Base-by-base conservation (phyloP, 2,797 vertebrate species). In the Benthosema pterotum region DNA sequence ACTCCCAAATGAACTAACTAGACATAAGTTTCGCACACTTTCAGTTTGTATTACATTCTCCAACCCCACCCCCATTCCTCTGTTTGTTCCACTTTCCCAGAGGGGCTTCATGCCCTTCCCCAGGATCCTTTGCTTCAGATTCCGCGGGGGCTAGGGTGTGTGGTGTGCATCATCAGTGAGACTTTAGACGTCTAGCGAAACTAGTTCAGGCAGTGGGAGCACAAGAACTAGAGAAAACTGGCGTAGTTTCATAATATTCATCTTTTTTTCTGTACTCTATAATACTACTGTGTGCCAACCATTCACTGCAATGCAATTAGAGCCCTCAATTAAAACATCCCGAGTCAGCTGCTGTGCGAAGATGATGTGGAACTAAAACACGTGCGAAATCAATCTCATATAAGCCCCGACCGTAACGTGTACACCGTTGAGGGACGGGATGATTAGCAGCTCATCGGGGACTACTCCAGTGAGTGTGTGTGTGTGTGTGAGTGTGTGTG, bases 41-140 rank as follows among this genome's bases (percentile, higher is more conserved):
- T 43, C 49, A 3, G 38, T 51, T 72, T 75, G 65, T 38, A 25
- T 59, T 80, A 64, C 68, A 80, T 82, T 84, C 83, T 82, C 22
- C 22, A 25, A 25, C 32, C 32, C 32, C 32, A 38, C 8, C 32
- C 32, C 32, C 32, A 8, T 8, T 8, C 5, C 60, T 69, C 66
- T 78, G 49, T 47, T 28, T 60, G 59, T 60, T 81, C 61, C 51
- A 18, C 57, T 75, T 78, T 70, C 86, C 83, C 76, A 78, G 63
- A 72, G 79, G 82, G 82, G 82, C 59, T 69, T 73, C 57, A 46
- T 75, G 25, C 57, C 57, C 57, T 71, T 86, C 82, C 82, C 82
- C 80, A 83, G 45, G 57, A 80, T 86, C 70, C 74, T 81, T 77
- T 81, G 74, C 75, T 60, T 74, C 60, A 64, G 2, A 60, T 73